Evolutionary conservation across 1,140 invertebrate genomes (phyloP), one percentile per base, ranked within the genome.

Genomic region (Cotesia typhae): DNA sequence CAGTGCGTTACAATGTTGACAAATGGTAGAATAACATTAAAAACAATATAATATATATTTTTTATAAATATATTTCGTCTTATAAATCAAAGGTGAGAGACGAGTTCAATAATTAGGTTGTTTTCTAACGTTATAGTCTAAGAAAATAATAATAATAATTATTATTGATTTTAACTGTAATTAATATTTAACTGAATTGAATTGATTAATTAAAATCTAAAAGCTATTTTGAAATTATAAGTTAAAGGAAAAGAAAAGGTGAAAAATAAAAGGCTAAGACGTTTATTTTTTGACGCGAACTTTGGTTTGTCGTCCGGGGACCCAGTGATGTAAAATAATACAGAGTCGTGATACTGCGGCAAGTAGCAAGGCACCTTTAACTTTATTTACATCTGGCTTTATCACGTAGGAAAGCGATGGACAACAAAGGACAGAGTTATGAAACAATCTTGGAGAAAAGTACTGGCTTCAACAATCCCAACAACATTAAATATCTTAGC

Each of bases 391-490:
- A 65, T 72, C 61, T 75, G 65, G 81, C 76, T 80, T 79, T 83
- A 82, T 88, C 88, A 89, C 86, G 76, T 89, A 94, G 92, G 87
- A 93, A 92, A 90, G 91, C 91, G 57, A 88, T 92, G 88, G 92
- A 94, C 87, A 90, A 91, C 90, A 92, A 92, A 87, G 92, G 90
- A 79, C 92, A 91, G 85, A 91, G 88, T 78, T 97, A 93, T 90
- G 93, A 96, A 89, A 92, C 92, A 77, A 90, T 95, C 79, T 90
- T 98, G 81, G 91, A 93, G 86, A 93, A 92, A 87, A 94, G 93
- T 80, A 88, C 93, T 78, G 94, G 94, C 77, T 96, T 96, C 89
- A 93, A 93, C 89, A 97, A 97, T 89, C 94, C 94, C 52, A 95
- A 94, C 87, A 94, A 92, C 89, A 92, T 95, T 79, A 91, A 91